These are phyloP conservation scores for Lasioglossum vierecki DNA, from an alignment of 2,888 invertebrate genomes.

Conservation along the genomic window DNA sequence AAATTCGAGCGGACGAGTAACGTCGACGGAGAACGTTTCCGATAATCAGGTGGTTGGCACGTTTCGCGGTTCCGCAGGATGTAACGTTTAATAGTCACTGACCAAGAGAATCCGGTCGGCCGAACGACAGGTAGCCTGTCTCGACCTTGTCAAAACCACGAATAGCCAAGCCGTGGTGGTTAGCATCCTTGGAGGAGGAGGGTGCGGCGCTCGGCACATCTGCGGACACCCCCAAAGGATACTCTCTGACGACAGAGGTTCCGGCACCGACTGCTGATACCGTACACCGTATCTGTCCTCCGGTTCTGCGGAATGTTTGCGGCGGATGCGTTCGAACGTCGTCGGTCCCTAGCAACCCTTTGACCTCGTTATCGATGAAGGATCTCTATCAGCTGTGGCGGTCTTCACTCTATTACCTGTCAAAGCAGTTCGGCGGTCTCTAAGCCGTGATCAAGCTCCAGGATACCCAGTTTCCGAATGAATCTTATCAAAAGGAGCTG, in stretches of 20 bases:
- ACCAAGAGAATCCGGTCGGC: conserved; percentile 43
- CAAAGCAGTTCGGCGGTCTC: not conserved
- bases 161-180: conserved; percentile 69
- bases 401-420: conserved; percentile 17
- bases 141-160: conserved; percentile 78
- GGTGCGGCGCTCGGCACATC: conserved; percentile 73
- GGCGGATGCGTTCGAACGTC: conserved; percentile 68
- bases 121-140: conserved; percentile 55
- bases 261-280: conserved; percentile 66
- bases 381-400: conserved; percentile 28
- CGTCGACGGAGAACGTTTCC: conserved; percentile 7
- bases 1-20: not conserved
- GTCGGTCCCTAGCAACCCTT: conserved; percentile 50
- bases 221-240: conserved; percentile 72
- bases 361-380: conserved; percentile 50
- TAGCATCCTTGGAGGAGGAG: conserved; percentile 66
- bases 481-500: not conserved
- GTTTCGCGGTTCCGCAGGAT: conserved; percentile 56
- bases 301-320: conserved; percentile 73
- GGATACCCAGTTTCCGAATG: not conserved
- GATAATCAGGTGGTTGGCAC: conserved; percentile 44
- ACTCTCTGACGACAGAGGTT: conserved; percentile 66
- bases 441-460: not conserved
- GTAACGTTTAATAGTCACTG: conserved; percentile 62
- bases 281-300: conserved; percentile 73